phyloP scores from a whole-genome alignment of 2,888 invertebrate species.

The Spilarctia lutea region DNA sequence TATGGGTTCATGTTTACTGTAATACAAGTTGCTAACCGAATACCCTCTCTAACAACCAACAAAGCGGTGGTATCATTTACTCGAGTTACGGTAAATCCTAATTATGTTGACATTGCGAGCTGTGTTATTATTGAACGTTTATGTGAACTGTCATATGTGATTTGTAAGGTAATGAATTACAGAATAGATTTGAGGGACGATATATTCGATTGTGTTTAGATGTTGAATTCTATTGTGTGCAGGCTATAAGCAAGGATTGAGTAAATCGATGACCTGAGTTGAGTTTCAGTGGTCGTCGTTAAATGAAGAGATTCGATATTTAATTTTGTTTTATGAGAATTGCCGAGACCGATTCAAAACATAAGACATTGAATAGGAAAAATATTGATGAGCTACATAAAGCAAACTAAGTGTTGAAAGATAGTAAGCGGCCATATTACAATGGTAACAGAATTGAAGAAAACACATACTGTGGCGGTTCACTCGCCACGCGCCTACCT shows the following conservation, averaged over 20 bases:
- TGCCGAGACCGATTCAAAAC: neutral
- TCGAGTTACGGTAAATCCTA: constrained; percentile 18
- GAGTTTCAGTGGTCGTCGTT: neutral
- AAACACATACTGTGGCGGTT: no score
- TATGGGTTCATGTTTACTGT: constrained; percentile 1
- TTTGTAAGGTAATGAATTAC: neutral
- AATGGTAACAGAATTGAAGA: neutral
- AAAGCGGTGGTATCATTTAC: constrained; percentile 8
- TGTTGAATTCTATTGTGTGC: neutral
- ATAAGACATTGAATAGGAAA: neutral
- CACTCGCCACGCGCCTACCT: no score
- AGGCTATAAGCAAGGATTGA: neutral
- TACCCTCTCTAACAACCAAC: constrained; percentile 9
- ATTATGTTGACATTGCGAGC: constrained; percentile 22
- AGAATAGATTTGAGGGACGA: neutral
- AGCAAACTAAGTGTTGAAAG: neutral
- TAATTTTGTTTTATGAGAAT: neutral
- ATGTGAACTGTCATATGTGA: neutral
- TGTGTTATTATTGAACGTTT: constrained; percentile 13
- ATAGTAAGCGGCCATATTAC: neutral
- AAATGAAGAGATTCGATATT: neutral
- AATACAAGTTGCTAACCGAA: constrained; percentile 4
- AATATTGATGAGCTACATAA: neutral
- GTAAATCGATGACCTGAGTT: neutral
- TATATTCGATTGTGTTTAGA: neutral